Evolutionary conservation across 2,888 invertebrate species (phyloP).

Genomic region (Empis livida): DNA sequence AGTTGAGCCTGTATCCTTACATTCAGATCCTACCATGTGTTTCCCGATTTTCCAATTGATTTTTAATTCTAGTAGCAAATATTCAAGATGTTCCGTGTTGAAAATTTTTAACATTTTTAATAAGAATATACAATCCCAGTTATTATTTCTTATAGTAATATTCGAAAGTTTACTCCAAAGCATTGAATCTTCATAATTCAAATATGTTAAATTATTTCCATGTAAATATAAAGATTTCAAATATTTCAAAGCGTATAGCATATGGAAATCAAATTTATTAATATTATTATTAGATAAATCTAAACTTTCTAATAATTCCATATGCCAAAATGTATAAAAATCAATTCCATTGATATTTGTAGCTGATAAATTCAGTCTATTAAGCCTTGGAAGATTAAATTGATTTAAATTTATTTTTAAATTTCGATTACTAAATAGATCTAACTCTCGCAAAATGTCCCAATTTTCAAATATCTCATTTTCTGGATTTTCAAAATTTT

Average conservation of each 20-base stretch:
- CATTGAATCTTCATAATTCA: neutral
- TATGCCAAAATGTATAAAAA: neutral
- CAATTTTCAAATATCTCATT: too few species aligned
- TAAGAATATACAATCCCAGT: neutral
- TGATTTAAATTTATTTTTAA: too few species aligned
- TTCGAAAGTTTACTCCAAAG: too few species aligned
- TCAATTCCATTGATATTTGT: neutral
- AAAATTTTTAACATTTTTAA: too few species aligned
- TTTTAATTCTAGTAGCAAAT: too few species aligned
- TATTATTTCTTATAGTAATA: neutral
- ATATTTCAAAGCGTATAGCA: neutral
- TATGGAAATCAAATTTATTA: neutral
- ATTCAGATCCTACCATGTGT: too few species aligned
- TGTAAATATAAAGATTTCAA: neutral
- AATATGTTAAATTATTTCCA: neutral
- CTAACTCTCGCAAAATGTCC: too few species aligned
- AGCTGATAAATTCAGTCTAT: neutral
- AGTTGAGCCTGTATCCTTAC: too few species aligned
- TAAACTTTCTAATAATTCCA: neutral
- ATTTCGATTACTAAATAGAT: too few species aligned
- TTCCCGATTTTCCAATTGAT: too few species aligned
- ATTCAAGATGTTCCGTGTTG: too few species aligned
- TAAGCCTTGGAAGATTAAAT: neutral
- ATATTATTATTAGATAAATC: conserved; percentile 1
- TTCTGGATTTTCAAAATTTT: too few species aligned